Conservation (phyloP, 2,113 vertebrate genomes). For the Elanus axillaris region DNA sequence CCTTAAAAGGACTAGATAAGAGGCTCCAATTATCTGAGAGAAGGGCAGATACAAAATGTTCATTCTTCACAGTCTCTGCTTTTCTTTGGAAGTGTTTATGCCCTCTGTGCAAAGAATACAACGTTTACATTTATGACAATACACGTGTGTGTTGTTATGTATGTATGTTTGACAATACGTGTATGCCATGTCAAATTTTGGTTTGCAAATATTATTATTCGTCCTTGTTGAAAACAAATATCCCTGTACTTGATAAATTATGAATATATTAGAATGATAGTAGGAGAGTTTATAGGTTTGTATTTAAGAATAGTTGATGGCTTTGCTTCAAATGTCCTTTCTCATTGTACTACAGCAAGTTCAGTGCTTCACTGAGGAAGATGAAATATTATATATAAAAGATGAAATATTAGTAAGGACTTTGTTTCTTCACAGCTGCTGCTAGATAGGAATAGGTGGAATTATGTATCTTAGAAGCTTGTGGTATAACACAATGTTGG, state of each 20-base stretch:
- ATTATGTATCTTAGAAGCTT: background rate
- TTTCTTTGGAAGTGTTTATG: background rate
- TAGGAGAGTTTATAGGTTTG: background rate
- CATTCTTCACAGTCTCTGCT: background rate
- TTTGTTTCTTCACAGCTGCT: background rate
- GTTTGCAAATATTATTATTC: background rate
- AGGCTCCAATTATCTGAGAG: background rate
- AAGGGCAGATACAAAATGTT: background rate
- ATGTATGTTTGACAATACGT: background rate
- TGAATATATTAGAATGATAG: background rate
- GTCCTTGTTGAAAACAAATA: background rate
- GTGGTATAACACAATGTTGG: background rate
- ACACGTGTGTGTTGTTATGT: background rate
- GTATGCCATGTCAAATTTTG: background rate
- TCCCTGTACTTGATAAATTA: background rate
- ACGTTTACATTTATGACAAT: background rate
- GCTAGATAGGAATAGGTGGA: background rate
- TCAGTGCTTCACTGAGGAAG: background rate
- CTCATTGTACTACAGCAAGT: background rate
- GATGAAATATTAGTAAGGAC: background rate
- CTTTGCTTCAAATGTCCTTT: background rate
- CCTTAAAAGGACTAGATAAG: background rate
- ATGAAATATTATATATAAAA: background rate
- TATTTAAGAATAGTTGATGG: background rate
- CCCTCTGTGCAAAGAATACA: background rate